phyloP scores from a whole-genome alignment of 2,113 vertebrate species.

The Cinclus mexicanus region DNA sequence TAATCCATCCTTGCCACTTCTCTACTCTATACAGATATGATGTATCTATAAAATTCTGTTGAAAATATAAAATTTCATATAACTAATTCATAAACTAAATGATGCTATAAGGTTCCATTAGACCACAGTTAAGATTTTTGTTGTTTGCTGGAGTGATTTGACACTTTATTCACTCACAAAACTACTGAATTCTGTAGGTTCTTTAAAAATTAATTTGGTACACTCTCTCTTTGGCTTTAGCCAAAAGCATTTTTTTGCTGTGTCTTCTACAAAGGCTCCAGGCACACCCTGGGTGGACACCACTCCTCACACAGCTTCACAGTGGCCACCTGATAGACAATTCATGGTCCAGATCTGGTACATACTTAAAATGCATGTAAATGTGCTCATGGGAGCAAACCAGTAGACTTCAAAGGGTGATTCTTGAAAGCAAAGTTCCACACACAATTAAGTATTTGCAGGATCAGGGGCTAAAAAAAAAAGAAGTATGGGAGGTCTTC shows the following conservation, averaged over 20 bases:
- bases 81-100: neutral
- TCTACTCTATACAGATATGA: constrained; percentile 12
- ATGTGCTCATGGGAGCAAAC: neutral
- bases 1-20: constrained; percentile 56
- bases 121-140: neutral
- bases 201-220: neutral
- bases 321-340: neutral
- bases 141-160: neutral
- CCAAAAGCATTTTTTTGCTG: neutral
- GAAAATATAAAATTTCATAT: constrained; percentile 3
- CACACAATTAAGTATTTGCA: constrained; percentile 15
- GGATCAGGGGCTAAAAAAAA: neutral
- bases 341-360: neutral
- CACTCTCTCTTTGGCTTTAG: neutral
- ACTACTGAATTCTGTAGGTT: neutral
- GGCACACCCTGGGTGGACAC: neutral
- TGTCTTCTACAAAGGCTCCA: neutral
- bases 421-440: constrained; percentile 5
- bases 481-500: neutral
- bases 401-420: constrained; percentile 20
- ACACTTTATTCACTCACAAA: neutral
- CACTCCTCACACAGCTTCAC: neutral
- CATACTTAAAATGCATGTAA: neutral
- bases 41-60: neutral
- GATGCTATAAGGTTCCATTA: neutral